These are phyloP conservation scores for Rhodinocichla rosea DNA, from an alignment of 2,113 vertebrate genomes.

Conservation along the genomic window DNA sequence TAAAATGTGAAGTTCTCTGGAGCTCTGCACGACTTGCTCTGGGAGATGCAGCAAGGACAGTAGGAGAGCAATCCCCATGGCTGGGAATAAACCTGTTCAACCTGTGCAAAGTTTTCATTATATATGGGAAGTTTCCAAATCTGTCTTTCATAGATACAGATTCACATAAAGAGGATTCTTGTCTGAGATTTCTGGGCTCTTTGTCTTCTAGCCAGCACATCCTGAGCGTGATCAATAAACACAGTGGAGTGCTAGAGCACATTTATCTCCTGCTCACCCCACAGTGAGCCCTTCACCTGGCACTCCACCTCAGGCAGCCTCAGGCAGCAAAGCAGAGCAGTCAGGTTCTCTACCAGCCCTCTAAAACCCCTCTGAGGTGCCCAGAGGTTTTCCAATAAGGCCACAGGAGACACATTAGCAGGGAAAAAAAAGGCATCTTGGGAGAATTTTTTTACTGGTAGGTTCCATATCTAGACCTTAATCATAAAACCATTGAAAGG, in stretches of 20 bases:
- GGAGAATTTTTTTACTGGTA: neutral
- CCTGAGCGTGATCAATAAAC: neutral
- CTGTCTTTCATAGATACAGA: neutral
- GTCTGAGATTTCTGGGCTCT: neutral
- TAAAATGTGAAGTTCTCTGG: neutral
- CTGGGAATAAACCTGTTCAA: neutral
- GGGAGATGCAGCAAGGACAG: neutral
- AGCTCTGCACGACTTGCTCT: neutral
- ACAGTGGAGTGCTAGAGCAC: neutral
- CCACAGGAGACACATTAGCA: neutral
- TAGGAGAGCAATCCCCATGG: neutral
- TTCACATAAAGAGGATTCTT: neutral
- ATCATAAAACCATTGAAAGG: neutral
- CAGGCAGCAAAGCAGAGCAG: neutral
- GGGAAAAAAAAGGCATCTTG: neutral
- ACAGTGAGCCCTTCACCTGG: neutral
- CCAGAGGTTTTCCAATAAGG: neutral
- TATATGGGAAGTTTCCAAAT: neutral
- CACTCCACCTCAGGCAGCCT: neutral
- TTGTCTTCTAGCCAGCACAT: neutral
- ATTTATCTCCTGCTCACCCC: neutral
- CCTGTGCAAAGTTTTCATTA: neutral
- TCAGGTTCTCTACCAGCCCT: neutral
- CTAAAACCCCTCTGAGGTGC: neutral
- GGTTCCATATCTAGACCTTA: neutral